Conservation (phyloP, 1,140 invertebrate species). For the Eurosta solidaginis region DNA sequence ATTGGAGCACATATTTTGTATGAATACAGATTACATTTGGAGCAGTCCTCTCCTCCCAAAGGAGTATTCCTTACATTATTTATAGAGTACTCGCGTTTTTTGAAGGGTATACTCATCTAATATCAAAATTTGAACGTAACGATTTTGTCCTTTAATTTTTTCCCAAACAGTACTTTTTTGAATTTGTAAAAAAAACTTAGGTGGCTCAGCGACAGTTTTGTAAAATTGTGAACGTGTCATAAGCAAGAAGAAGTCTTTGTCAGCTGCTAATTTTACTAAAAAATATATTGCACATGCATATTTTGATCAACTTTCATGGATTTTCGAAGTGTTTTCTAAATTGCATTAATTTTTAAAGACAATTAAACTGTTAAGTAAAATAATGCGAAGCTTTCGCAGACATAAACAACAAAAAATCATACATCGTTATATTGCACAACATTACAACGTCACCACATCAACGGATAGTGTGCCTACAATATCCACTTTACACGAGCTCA, state of each 20-base stretch:
- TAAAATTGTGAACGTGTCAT: background rate
- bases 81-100: no score
- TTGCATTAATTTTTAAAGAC: background rate
- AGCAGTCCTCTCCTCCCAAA: no score
- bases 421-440: background rate
- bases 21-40: no score
- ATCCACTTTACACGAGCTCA: background rate
- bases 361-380: background rate
- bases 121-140: no score
- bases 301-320: no score
- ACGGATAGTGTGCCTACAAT: background rate
- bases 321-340: no score
- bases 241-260: background rate
- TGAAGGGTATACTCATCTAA: no score
- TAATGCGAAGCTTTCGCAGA: background rate
- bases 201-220: background rate
- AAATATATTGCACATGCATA: background rate
- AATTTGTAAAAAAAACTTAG: background rate
- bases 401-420: background rate
- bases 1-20: no score
- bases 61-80: no score
- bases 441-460: background rate
- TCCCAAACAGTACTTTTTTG: background rate
- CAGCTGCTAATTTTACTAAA: background rate
- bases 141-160: background rate